Evolutionary conservation across 2,888 invertebrate species (phyloP).

Genomic region (Colostygia pectinataria): DNA sequence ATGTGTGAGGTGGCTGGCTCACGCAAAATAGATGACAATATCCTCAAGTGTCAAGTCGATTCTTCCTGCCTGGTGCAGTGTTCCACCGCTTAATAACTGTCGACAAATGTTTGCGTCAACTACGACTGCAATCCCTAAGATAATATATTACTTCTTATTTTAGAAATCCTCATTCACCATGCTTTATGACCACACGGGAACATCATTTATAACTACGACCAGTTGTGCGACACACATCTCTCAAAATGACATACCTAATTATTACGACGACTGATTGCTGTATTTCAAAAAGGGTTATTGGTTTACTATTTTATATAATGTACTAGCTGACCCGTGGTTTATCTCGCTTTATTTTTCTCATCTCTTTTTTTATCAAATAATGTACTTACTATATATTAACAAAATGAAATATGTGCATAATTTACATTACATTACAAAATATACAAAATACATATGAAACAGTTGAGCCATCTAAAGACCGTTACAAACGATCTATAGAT

Average conservation of each 20-base stretch:
- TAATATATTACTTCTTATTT: slow-evolving; percentile 80
- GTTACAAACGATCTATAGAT: too few species aligned
- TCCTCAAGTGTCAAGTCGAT: slow-evolving; percentile 52
- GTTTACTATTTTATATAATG: background rate
- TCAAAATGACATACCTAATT: slow-evolving; percentile 61
- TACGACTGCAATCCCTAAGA: slow-evolving; percentile 67
- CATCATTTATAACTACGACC: slow-evolving; percentile 67
- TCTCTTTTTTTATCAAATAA: too few species aligned
- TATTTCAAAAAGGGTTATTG: slow-evolving; percentile 32
- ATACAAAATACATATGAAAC: too few species aligned
- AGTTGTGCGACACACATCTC: slow-evolving; percentile 63
- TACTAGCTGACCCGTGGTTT: too few species aligned
- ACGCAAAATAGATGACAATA: slow-evolving; percentile 60
- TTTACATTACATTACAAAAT: too few species aligned
- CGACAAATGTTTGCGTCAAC: slow-evolving; percentile 78
- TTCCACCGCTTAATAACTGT: slow-evolving; percentile 79
- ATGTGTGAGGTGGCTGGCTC: slow-evolving; percentile 45
- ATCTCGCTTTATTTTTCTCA: too few species aligned
- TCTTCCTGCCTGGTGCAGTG: slow-evolving; percentile 64
- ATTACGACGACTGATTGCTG: slow-evolving; percentile 60
- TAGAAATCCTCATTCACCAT: slow-evolving; percentile 76
- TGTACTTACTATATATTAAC: too few species aligned
- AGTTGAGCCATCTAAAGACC: too few species aligned
- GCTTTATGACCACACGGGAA: slow-evolving; percentile 58
- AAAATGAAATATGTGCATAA: too few species aligned